Conservation (phyloP, 2,797 vertebrate genomes). For the Scolopax bukidnonensis region DNA sequence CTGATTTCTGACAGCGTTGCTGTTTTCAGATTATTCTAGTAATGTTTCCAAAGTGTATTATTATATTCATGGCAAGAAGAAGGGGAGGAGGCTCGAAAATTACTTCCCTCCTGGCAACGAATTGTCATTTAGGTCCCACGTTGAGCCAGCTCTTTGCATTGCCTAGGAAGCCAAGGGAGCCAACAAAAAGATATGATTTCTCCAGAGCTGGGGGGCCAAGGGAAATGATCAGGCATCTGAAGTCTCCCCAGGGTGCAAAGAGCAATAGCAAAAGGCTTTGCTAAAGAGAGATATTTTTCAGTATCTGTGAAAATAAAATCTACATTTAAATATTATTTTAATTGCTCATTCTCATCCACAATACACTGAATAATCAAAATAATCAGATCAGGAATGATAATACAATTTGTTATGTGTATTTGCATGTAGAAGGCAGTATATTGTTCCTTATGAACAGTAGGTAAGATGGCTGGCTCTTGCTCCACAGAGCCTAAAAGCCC, state of each 20-base stretch:
- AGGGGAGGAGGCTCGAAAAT: constrained; percentile 47
- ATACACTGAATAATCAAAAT: background rate
- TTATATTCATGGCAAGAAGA: constrained; percentile 51
- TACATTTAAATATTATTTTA: constrained; percentile 41
- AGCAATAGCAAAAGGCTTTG: constrained; percentile 52
- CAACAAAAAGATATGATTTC: constrained; percentile 54
- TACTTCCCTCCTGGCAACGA: constrained; percentile 49
- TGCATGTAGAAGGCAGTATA: background rate
- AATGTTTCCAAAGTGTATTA: constrained; percentile 50
- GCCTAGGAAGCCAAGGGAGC: constrained; percentile 53
- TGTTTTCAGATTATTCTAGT: constrained; percentile 51
- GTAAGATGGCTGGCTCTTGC: background rate
- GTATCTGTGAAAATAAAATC: constrained; percentile 46
- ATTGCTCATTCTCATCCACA: background rate
- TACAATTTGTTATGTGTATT: background rate
- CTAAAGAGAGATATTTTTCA: constrained; percentile 6
- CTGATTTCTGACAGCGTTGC: constrained; percentile 45
- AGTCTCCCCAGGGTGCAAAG: constrained; percentile 32
- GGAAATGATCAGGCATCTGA: constrained; percentile 50
- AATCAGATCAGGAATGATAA: background rate
- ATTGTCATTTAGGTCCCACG: constrained; percentile 49
- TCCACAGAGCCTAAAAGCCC: background rate
- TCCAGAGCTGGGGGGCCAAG: constrained; percentile 17
- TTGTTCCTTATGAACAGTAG: background rate
- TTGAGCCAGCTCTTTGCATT: constrained; percentile 30